Percentiles rank a stretch among this genome's conserved stretches.
Conservation (phyloP, 2,797 vertebrate species). For the Sciaenops ocellatus region DNA sequence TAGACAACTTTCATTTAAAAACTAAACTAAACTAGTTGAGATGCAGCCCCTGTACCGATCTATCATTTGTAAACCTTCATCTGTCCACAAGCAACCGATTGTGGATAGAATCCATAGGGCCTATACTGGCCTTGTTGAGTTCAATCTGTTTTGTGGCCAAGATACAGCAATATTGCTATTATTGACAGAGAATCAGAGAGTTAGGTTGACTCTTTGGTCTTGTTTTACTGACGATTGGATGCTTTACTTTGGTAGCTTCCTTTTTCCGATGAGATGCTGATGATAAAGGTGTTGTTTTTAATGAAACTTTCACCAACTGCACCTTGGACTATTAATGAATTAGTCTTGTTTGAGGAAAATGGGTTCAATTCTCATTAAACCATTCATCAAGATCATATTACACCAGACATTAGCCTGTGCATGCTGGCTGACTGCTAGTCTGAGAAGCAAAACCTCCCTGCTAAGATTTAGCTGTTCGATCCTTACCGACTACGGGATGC, state of each 20-base stretch:
- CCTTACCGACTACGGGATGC: neutral
- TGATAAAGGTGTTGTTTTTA: neutral
- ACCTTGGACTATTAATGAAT: neutral
- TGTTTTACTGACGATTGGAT: neutral
- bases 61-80: neutral
- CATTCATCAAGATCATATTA: neutral
- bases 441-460: neutral
- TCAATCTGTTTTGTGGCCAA: neutral
- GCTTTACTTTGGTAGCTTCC: neutral
- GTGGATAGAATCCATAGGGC: neutral
- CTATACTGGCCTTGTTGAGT: neutral
- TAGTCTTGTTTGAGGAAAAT: neutral
- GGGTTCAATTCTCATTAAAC: neutral
- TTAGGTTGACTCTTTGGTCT: neutral
- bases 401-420: neutral
- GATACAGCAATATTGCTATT: neutral
- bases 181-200: neutral
- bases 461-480: neutral
- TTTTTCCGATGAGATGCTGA: too few species aligned
- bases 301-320: neutral
- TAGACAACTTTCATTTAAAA: neutral
- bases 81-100: neutral
- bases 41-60: neutral
- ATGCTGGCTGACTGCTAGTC: neutral
- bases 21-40: neutral